Percentiles rank a stretch among this genome's conserved stretches.
phyloP scores from a whole-genome alignment of 2,888 invertebrate species.

The Dilophus febrilis region DNA sequence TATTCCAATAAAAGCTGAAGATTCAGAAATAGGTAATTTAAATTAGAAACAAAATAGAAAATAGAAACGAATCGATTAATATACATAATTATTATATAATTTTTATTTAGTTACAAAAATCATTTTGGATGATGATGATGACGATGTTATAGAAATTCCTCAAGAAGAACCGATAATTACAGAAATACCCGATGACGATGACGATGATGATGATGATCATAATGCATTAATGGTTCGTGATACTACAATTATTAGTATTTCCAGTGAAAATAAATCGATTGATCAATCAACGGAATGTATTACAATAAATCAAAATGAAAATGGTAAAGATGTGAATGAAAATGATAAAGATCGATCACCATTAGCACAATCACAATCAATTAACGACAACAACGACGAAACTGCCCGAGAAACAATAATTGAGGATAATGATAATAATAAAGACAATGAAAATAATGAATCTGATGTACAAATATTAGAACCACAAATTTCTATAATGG shows the following conservation, averaged over 20 bases:
- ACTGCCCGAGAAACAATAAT: too few relatives aligned
- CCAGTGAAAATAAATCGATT: neutral
- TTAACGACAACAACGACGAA: constrained; percentile 3
- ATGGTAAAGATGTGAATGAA: too few relatives aligned
- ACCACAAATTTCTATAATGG: constrained; percentile 30
- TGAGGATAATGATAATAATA: constrained; percentile 11
- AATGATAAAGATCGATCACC: constrained; percentile 3
- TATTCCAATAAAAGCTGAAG: constrained; percentile 20
- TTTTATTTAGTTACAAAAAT: constrained; percentile 10
- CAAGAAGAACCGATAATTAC: constrained; percentile 47
- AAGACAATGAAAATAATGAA: constrained; percentile 16
- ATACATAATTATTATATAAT: constrained; percentile 1
- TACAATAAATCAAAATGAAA: constrained; percentile 13
- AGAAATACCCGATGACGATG: constrained; percentile 40
- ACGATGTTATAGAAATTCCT: constrained; percentile 50
- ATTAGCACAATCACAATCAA: neutral
- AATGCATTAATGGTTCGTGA: too few relatives aligned
- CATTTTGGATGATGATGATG: constrained; percentile 44
- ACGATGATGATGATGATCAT: constrained; percentile 42
- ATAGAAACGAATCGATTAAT: too few relatives aligned
- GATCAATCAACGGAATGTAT: constrained; percentile 14
- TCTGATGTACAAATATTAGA: constrained; percentile 31
- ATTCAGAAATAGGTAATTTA: constrained; percentile 6
- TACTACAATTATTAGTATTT: constrained; percentile 18
- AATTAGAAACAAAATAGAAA: too few relatives aligned